A percentile compares a stretch with the other conserved stretches of the same genome.
Conservation (phyloP, 2,797 vertebrate species). For the Octomys mimax region DNA sequence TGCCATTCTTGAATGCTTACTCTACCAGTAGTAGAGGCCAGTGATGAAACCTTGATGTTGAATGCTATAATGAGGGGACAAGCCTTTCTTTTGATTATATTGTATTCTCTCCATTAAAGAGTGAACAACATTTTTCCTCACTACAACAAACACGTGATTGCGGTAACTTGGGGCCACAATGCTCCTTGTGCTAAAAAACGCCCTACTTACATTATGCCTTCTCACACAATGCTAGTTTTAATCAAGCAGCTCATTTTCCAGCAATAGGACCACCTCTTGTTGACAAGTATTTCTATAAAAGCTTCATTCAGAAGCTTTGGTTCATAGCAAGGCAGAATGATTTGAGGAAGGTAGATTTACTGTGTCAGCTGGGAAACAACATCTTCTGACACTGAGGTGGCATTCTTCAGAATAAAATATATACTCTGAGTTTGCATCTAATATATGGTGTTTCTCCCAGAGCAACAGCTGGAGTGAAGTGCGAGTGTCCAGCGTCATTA, state of each 20-base stretch:
- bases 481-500: slow-evolving; percentile 15
- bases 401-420: slow-evolving; percentile 40
- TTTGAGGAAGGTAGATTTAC: not conserved
- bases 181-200: slow-evolving; percentile 31
- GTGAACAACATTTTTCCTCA: slow-evolving; percentile 22
- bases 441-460: slow-evolving; percentile 1
- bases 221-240: slow-evolving; percentile 43
- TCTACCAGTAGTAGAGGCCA: not conserved
- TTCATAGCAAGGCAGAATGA: slow-evolving; percentile 18
- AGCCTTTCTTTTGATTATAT: not conserved
- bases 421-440: slow-evolving; percentile 35
- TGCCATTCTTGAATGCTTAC: not conserved
- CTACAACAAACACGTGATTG: slow-evolving; percentile 37
- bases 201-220: not conserved
- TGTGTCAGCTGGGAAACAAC: not conserved
- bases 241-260: slow-evolving; percentile 32
- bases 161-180: not conserved
- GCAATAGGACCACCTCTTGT: slow-evolving; percentile 30
- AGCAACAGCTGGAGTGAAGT: slow-evolving; percentile 24
- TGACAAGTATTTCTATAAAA: slow-evolving; percentile 38
- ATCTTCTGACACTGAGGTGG: not conserved
- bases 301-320: not conserved
- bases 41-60: not conserved
- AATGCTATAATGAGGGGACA: not conserved
- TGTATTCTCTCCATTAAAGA: not conserved